Percentiles rank a stretch among this genome's conserved stretches.
Evolutionary conservation across 2,113 vertebrate species (phyloP).

Genomic region (Mirounga angustirostris): DNA sequence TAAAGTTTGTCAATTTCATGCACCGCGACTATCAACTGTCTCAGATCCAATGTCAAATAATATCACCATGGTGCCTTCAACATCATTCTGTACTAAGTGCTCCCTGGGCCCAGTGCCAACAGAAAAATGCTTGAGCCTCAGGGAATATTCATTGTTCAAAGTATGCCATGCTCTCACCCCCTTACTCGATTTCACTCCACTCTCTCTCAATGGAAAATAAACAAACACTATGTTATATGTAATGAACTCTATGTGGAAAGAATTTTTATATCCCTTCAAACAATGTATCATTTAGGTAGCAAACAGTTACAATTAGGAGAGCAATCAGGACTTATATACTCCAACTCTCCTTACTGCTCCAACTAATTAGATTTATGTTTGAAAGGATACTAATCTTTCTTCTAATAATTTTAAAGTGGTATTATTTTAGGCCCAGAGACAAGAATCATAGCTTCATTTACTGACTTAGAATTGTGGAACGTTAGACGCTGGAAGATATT

Average conservation of each 20-base stretch:
- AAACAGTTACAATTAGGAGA: slow-evolving; percentile 28
- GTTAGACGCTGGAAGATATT: not conserved
- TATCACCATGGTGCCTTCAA: not conserved
- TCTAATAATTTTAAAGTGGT: not conserved
- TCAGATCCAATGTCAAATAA: not conserved
- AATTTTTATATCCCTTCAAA: slow-evolving; percentile 27
- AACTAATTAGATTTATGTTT: slow-evolving; percentile 14
- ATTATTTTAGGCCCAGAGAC: not conserved
- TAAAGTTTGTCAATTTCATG: not conserved
- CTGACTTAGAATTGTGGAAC: not conserved
- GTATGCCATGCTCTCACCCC: not conserved
- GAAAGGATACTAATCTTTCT: not conserved
- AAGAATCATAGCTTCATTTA: slow-evolving; percentile 29
- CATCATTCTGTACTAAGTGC: not conserved
- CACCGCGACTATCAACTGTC: not conserved
- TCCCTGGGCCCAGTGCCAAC: not conserved
- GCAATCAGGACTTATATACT: not conserved
- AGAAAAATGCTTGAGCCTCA: not conserved
- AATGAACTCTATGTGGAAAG: not conserved
- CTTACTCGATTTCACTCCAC: not conserved
- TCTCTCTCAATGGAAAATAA: slow-evolving; percentile 10
- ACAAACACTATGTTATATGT: not conserved
- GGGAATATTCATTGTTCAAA: not conserved
- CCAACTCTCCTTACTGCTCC: not conserved
- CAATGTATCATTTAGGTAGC: not conserved